Base-by-base conservation (phyloP, 2,113 vertebrate genomes). In the Ariopsis seemanni region DNA sequence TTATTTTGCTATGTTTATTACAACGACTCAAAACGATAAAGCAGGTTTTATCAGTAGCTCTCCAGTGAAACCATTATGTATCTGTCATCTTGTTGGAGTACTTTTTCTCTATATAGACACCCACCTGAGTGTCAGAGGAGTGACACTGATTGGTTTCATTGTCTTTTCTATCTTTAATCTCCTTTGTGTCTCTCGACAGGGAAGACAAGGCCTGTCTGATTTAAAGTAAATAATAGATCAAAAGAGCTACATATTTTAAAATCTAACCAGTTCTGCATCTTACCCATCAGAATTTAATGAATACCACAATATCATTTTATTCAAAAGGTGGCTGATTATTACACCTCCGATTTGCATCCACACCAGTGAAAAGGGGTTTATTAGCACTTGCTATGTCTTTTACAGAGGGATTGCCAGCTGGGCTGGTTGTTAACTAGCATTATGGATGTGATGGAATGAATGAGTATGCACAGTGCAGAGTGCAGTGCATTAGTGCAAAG, bases 1-100 rank as follows among this genome's bases (percentile, higher is more conserved):
- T 81, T 74, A 69, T 88, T 86, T 89, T 86, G 80, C 86, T 80
- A 63, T 91, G 90, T 89, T 88, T 89, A 89, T 89, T 87, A 86
- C 58, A 87, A 81, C 8, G 30, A 42, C 72, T 84, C 62, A 87
- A 80, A 69, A 72, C 8, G 55, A 86, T 85, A 79, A 88, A 85
- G 79, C 74, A 74, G 82, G 80, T 86, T 89, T 78, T 79, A 85
- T 87, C 78, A 67, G 85, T 27, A 60, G 85, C 27, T 83, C 84
- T 42, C 78, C 57, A 55, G 27, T 62, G 62, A 85, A 85, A 83
- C 75, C 87, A 85, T 87, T 85, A 84, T 27, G 0, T 85, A 50
- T 80, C 69, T 65, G 84, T 75, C 79, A 85, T 86, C 82, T 65
- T 57, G 57, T 67, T 69, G 82, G 7, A 53, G 34, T 63, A 48